phyloP scores from a whole-genome alignment of 2,888 invertebrate species.

The Thymelicus acteon region DNA sequence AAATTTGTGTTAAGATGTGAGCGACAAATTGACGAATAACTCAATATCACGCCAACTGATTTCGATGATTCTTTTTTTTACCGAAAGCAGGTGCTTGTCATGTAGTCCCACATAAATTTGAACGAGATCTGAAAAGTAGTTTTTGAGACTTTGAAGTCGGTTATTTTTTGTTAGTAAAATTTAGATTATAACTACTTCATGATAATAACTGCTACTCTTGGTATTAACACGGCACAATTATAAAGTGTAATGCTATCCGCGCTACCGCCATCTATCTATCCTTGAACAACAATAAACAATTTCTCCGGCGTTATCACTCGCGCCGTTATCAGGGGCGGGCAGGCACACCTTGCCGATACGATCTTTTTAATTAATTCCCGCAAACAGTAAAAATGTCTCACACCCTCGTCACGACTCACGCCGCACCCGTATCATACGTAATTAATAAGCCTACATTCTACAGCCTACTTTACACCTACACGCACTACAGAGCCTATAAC shows the following conservation, averaged over 20 bases:
- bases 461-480: conserved; percentile 33
- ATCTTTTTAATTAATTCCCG: conserved; percentile 71
- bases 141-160: no score
- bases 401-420: conserved; percentile 50
- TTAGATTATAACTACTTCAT: no score
- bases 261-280: neutral
- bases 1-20: no score
- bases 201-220: no score
- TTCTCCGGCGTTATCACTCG: conserved; percentile 40
- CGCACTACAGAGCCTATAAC: no score
- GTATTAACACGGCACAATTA: neutral
- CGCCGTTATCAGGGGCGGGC: conserved; percentile 48
- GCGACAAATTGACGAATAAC: no score
- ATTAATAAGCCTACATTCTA: conserved; percentile 49
- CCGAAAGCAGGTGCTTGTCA: no score
- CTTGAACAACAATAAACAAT: conserved; percentile 32
- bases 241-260: neutral
- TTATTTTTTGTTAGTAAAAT: no score
- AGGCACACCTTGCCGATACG: conserved; percentile 62
- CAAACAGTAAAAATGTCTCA: conserved; percentile 59
- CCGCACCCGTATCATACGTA: conserved; percentile 46
- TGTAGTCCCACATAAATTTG: no score
- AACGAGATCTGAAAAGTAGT: no score
- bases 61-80: no score
- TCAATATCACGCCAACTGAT: no score